Evolutionary conservation across 2,888 invertebrate genomes (phyloP).

Genomic region (Steinernema hermaphroditum): DNA sequence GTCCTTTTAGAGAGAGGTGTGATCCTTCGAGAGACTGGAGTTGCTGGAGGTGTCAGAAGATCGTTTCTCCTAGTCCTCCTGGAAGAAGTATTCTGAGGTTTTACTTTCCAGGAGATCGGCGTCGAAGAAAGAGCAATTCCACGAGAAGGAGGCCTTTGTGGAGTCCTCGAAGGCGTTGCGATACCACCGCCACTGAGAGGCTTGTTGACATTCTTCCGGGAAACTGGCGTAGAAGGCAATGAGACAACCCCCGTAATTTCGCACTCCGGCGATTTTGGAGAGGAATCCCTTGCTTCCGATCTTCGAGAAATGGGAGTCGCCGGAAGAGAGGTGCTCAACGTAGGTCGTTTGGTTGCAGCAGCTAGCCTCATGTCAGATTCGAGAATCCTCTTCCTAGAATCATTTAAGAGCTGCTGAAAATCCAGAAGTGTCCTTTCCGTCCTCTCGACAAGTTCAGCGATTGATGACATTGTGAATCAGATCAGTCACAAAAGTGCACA

Average conservation of each 20-base stretch:
- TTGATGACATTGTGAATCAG: not conserved
- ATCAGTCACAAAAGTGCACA: too few relatives aligned
- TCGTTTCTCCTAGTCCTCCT: not conserved
- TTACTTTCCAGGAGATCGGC: not conserved
- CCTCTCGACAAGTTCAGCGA: not conserved
- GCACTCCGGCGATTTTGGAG: too few relatives aligned
- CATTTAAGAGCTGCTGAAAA: not conserved
- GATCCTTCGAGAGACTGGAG: not conserved
- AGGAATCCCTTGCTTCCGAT: too few relatives aligned
- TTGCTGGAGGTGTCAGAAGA: not conserved
- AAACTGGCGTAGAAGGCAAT: too few relatives aligned
- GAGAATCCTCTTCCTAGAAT: not conserved
- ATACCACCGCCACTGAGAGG: too few relatives aligned
- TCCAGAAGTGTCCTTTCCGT: not conserved
- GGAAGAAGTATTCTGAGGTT: not conserved
- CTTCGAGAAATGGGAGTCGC: too few relatives aligned
- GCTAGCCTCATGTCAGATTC: not conserved
- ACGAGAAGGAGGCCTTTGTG: too few relatives aligned
- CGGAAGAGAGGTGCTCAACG: not conserved
- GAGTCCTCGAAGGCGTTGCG: too few relatives aligned
- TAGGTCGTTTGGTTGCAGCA: not conserved
- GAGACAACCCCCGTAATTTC: too few relatives aligned
- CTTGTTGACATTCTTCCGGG: too few relatives aligned
- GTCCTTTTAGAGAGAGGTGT: not conserved
- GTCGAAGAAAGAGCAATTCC: not conserved